Evolutionary conservation across 1,140 invertebrate species (phyloP).

Genomic region (Ruditapes philippinarum): DNA sequence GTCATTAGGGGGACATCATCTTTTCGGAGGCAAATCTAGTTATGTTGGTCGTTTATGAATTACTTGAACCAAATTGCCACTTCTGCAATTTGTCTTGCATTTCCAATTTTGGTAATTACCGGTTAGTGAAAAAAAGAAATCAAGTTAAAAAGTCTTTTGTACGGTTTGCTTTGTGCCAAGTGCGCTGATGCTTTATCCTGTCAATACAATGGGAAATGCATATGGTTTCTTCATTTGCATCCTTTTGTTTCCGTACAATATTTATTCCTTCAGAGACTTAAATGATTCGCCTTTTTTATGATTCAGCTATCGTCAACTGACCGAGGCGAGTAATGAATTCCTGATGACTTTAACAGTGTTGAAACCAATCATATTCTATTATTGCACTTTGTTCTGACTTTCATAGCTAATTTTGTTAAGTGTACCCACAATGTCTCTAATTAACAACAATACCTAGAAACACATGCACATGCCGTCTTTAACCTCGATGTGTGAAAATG

Average conservation of each 20-base stretch:
- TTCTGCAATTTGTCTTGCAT: conserved; percentile 55
- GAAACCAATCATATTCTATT: conserved; percentile 39
- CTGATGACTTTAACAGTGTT: conserved; percentile 49
- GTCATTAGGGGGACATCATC: background rate
- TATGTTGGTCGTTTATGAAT: conserved; percentile 5
- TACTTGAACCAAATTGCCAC: conserved; percentile 38
- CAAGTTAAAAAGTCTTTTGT: conserved; percentile 47
- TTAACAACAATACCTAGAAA: conserved; percentile 25
- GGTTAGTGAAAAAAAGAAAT: background rate
- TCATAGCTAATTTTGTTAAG: conserved; percentile 43
- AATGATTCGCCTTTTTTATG: conserved; percentile 38
- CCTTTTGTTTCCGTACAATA: conserved; percentile 53
- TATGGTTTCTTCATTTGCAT: conserved; percentile 59
- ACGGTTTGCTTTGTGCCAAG: conserved; percentile 11
- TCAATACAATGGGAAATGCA: conserved; percentile 56
- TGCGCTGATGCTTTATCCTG: conserved; percentile 11
- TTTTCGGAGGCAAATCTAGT: conserved; percentile 8
- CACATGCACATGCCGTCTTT: background rate
- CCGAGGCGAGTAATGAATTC: conserved; percentile 53
- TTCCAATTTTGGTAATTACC: conserved; percentile 56
- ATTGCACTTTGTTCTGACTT: conserved; percentile 42
- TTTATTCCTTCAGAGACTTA: conserved; percentile 52
- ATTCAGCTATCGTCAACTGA: conserved; percentile 35
- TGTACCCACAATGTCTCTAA: conserved; percentile 34
- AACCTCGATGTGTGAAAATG: background rate